Percentiles rank a stretch among this genome's conserved stretches.
These are phyloP conservation scores for Muscidifurax raptorellus DNA, from an alignment of 1,140 invertebrate genomes.

Conservation along the genomic window DNA sequence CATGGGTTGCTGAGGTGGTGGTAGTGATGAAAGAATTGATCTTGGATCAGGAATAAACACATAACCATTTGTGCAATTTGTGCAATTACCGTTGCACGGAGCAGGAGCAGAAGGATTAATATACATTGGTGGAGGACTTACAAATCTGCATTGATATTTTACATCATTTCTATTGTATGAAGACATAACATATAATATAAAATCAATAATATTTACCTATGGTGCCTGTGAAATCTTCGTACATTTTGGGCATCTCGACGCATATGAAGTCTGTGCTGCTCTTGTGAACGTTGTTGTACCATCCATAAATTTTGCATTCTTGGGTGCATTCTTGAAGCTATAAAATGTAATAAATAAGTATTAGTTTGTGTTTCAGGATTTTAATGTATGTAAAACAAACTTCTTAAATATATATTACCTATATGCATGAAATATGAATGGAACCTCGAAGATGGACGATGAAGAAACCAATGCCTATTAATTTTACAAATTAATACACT, in stretches of 20 bases:
- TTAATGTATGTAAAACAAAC: too few species aligned
- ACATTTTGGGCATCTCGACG: conserved; percentile 23
- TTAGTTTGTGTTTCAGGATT: neutral
- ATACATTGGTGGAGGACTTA: conserved; percentile 47
- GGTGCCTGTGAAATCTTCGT: conserved; percentile 19
- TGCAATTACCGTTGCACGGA: conserved; percentile 54
- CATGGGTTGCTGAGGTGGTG: conserved; percentile 71
- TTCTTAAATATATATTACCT: conserved; percentile 23
- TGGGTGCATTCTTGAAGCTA: conserved; percentile 77
- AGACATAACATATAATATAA: too few species aligned
- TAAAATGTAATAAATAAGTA: neutral
- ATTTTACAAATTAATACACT: conserved; percentile 52
- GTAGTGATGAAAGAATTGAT: conserved; percentile 56
- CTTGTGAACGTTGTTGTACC: conserved; percentile 83
- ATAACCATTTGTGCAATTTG: neutral
- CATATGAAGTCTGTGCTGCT: conserved; percentile 76
- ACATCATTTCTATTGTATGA: neutral
- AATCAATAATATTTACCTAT: conserved; percentile 21
- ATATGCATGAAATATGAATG: conserved; percentile 21
- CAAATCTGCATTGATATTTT: conserved; percentile 56
- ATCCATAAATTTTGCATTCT: conserved; percentile 85
- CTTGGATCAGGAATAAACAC: conserved; percentile 49
- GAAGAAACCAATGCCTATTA: conserved; percentile 59
- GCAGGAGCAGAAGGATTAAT: neutral
- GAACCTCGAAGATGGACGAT: conserved; percentile 58